Evolutionary conservation across 2,797 vertebrate species (phyloP).

Genomic region (Macropodus opercularis): DNA sequence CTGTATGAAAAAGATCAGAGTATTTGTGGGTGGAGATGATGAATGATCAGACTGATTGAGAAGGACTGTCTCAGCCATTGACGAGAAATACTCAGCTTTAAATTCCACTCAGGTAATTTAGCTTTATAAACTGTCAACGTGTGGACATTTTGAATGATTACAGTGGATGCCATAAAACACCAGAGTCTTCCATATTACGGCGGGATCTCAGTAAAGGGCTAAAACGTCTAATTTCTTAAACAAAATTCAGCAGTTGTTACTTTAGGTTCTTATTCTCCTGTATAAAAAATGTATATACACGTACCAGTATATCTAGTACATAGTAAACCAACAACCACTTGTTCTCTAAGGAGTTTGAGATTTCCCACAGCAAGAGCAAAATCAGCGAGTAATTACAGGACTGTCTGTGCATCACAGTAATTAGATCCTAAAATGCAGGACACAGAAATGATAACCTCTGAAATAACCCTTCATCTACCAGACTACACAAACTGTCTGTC

Average conservation of each 20-base stretch:
- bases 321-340: background rate
- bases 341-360: constrained; percentile 39
- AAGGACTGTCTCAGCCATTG: constrained; percentile 3
- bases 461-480: constrained; percentile 33
- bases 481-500: constrained; percentile 12
- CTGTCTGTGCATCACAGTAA: constrained; percentile 55
- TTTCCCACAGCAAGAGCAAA: constrained; percentile 51
- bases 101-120: constrained; percentile 34
- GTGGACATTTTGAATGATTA: too few relatives aligned
- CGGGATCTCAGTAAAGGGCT: too few relatives aligned
- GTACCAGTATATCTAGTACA: too few relatives aligned
- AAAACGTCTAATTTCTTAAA: too few relatives aligned
- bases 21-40: constrained; percentile 23
- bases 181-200: too few relatives aligned
- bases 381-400: constrained; percentile 56
- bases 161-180: too few relatives aligned
- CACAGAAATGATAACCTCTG: constrained; percentile 57
- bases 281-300: too few relatives aligned
- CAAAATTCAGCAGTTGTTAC: too few relatives aligned
- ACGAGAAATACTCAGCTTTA: constrained; percentile 6
- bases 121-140: constrained; percentile 16
- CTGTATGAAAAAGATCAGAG: constrained; percentile 4
- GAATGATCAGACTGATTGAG: constrained; percentile 31
- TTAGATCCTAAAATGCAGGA: constrained; percentile 49
- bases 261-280: too few relatives aligned